Percentiles rank a stretch among this genome's conserved stretches.
Conservation (phyloP, 1,140 invertebrate species). For the Orussus abietinus region DNA sequence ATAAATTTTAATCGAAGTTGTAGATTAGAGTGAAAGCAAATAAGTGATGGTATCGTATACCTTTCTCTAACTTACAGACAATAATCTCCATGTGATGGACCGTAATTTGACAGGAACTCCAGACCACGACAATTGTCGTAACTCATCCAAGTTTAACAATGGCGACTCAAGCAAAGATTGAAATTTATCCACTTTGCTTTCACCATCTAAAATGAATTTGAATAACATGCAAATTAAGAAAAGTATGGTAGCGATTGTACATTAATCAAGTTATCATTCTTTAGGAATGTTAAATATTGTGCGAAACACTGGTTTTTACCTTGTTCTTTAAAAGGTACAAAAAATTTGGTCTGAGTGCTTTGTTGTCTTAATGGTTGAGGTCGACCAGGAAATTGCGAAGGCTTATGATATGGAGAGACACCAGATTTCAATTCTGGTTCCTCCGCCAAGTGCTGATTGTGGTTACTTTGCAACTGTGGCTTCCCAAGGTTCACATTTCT, state of each 20-base stretch:
- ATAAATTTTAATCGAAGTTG: slow-evolving; percentile 7
- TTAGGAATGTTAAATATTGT: slow-evolving; percentile 6
- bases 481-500: slow-evolving; percentile 37
- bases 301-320: slow-evolving; percentile 25
- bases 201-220: slow-evolving; percentile 41
- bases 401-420: slow-evolving; percentile 32
- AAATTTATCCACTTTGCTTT: slow-evolving; percentile 82
- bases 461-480: slow-evolving; percentile 22
- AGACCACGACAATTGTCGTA: slow-evolving; percentile 91
- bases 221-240: slow-evolving; percentile 7
- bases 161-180: slow-evolving; percentile 68
- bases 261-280: background rate
- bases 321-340: slow-evolving; percentile 52
- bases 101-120: slow-evolving; percentile 85
- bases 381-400: slow-evolving; percentile 45
- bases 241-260: background rate
- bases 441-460: slow-evolving; percentile 25
- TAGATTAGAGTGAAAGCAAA: slow-evolving; percentile 10
- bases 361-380: slow-evolving; percentile 43
- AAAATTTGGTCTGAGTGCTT: slow-evolving; percentile 44
- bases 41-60: slow-evolving; percentile 1
- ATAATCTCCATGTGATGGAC: slow-evolving; percentile 70
- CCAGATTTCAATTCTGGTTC: slow-evolving; percentile 28
- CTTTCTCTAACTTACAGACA: slow-evolving; percentile 59
- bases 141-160: slow-evolving; percentile 77